phyloP scores from a whole-genome alignment of 2,113 vertebrate species.

The Rissa tridactyla region DNA sequence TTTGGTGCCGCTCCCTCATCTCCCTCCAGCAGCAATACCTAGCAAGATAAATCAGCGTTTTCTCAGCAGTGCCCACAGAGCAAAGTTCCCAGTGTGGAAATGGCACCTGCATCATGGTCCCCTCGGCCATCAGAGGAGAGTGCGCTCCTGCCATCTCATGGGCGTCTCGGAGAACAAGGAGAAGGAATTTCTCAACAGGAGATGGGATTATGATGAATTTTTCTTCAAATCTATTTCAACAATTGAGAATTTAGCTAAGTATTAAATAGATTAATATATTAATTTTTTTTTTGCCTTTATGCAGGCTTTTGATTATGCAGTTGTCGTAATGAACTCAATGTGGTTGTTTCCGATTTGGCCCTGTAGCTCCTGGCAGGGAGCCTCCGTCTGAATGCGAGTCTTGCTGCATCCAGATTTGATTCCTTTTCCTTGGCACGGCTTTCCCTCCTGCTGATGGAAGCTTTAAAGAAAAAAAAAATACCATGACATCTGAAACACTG shows the following conservation, averaged over 20 bases:
- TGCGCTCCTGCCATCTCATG: constrained; percentile 73
- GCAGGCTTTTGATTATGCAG: constrained; percentile 71
- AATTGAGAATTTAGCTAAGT: constrained; percentile 67
- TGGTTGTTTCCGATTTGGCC: constrained; percentile 79
- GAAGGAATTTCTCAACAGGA: constrained; percentile 56
- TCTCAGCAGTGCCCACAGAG: neutral
- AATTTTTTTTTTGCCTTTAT: constrained; percentile 50
- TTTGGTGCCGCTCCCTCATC: neutral
- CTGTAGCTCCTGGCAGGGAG: constrained; percentile 64
- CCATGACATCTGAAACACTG: constrained; percentile 70
- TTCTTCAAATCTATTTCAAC: constrained; percentile 66
- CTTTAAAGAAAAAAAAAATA: constrained; percentile 71
- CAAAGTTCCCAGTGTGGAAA: rapidly evolving
- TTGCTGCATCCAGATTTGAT: constrained; percentile 72
- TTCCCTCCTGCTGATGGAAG: constrained; percentile 75
- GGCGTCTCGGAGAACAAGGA: constrained; percentile 17
- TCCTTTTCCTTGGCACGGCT: constrained; percentile 73
- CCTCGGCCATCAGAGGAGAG: neutral
- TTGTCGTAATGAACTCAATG: constrained; percentile 72
- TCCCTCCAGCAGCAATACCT: neutral
- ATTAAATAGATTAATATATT: constrained; percentile 66
- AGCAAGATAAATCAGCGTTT: neutral
- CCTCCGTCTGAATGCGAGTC: constrained; percentile 54
- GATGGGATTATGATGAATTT: constrained; percentile 62
- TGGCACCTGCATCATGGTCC: rapidly evolving